These are phyloP conservation scores for Zoanthus solanderi DNA, from an alignment of 92 coral and sea anemone genomes.

Conservation along the genomic window DNA sequence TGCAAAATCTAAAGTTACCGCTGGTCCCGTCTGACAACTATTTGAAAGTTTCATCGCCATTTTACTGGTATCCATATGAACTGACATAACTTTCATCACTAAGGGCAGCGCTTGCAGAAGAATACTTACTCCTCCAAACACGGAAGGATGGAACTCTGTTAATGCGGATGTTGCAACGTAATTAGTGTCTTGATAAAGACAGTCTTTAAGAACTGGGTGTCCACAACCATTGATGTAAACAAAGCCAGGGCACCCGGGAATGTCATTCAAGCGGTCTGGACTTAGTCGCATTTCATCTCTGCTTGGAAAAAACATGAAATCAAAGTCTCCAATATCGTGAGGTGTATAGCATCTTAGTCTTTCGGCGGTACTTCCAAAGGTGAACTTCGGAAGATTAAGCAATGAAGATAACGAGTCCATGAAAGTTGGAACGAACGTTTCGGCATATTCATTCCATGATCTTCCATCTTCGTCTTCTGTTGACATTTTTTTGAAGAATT, in stretches of 20 bases:
- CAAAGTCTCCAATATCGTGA: conserved; percentile 70
- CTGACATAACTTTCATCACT: conserved; percentile 3
- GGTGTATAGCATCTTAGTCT: conserved; percentile 58
- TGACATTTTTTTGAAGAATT: conserved; percentile 44
- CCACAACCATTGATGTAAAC: conserved; percentile 63
- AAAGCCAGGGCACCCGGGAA: conserved; percentile 44
- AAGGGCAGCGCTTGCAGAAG: conserved; percentile 11
- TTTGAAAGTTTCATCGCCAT: conserved; percentile 22
- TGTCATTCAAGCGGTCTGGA: conserved; percentile 59
- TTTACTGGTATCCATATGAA: conserved; percentile 20
- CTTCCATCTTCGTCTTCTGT: conserved; percentile 32
- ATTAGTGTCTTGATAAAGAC: conserved; percentile 51
- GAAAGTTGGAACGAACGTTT: neutral
- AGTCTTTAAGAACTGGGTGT: conserved; percentile 66
- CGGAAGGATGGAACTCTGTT: conserved; percentile 62
- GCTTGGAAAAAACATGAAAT: conserved; percentile 63
- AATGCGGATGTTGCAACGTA: conserved; percentile 69
- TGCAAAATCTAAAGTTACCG: conserved; percentile 40
- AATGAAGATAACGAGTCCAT: neutral
- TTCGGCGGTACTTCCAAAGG: conserved; percentile 71
- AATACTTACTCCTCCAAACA: conserved; percentile 54
- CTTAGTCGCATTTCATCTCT: conserved; percentile 45
- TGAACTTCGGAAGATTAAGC: neutral
- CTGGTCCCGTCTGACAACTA: conserved; percentile 33
- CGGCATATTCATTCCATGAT: conserved; percentile 17